Evolutionary conservation across 2,888 invertebrate genomes (phyloP).

Genomic region (Cephus pulcher): DNA sequence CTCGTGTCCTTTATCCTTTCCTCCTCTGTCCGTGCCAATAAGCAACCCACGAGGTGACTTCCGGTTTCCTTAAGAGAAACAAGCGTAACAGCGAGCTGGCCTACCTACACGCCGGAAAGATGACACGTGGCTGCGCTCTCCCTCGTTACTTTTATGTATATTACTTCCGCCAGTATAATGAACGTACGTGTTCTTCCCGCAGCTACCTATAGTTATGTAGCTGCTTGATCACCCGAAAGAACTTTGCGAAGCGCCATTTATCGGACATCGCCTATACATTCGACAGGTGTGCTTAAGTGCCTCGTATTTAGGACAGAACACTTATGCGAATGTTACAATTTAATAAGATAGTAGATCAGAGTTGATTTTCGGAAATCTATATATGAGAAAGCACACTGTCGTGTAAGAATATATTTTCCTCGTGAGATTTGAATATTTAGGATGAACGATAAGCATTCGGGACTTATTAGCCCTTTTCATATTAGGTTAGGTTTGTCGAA

Average conservation of each 20-base stretch:
- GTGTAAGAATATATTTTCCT: neutral
- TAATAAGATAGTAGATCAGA: neutral
- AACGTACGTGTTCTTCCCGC: neutral
- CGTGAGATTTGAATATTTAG: neutral
- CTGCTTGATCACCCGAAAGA: neutral
- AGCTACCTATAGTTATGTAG: neutral
- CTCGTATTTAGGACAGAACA: neutral
- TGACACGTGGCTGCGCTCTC: conserved; percentile 54
- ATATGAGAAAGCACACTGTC: neutral
- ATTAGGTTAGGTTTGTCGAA: neutral
- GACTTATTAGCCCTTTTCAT: neutral
- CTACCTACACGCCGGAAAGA: conserved; percentile 36
- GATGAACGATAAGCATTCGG: neutral
- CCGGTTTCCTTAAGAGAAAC: neutral
- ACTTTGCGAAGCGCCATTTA: conserved; percentile 3
- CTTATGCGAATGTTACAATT: neutral
- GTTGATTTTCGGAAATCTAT: neutral
- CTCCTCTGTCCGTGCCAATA: neutral
- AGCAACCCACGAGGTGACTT: neutral
- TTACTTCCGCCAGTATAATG: conserved; percentile 39
- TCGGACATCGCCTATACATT: neutral
- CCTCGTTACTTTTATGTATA: conserved; percentile 47
- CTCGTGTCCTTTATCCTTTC: conserved; percentile 21
- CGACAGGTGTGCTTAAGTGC: neutral
- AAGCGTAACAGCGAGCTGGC: conserved; percentile 11